Evolutionary conservation across 2,797 vertebrate genomes (phyloP).

Genomic region (Ptychobarbus kaznakovi): DNA sequence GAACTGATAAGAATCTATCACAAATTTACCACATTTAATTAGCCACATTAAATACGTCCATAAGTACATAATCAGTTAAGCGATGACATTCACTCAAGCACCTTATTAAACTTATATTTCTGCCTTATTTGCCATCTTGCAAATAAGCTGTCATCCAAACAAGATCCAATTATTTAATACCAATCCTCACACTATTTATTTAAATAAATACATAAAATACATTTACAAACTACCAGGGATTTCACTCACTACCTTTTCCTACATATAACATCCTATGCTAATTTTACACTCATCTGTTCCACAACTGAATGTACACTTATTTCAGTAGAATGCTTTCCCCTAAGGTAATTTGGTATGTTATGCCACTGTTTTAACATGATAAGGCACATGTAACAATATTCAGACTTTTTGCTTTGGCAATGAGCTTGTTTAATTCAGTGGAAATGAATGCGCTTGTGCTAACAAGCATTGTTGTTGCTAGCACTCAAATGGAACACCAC

Average conservation of each 20-base stretch:
- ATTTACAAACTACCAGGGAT: background rate
- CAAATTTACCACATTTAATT: background rate
- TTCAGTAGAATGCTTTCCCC: background rate
- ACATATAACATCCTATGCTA: background rate
- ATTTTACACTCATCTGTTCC: background rate
- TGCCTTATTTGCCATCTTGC: background rate
- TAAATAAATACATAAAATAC: background rate
- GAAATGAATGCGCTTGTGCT: conserved; percentile 29
- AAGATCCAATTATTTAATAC: background rate
- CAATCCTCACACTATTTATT: conserved; percentile 9
- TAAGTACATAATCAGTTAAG: background rate
- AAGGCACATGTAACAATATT: conserved; percentile 20
- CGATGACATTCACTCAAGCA: background rate
- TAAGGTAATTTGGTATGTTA: conserved; percentile 18
- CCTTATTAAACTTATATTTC: background rate
- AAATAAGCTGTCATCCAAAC: background rate
- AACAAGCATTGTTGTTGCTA: conserved; percentile 31
- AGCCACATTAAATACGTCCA: background rate
- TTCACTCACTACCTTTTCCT: background rate
- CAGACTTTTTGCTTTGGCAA: background rate
- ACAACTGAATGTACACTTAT: background rate
- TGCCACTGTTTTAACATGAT: conserved; percentile 34
- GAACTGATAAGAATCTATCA: background rate
- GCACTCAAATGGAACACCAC: conserved; percentile 31
- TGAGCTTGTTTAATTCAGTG: conserved; percentile 3